Conservation (phyloP, 2,797 vertebrate genomes). For the Ficedula albicollis region DNA sequence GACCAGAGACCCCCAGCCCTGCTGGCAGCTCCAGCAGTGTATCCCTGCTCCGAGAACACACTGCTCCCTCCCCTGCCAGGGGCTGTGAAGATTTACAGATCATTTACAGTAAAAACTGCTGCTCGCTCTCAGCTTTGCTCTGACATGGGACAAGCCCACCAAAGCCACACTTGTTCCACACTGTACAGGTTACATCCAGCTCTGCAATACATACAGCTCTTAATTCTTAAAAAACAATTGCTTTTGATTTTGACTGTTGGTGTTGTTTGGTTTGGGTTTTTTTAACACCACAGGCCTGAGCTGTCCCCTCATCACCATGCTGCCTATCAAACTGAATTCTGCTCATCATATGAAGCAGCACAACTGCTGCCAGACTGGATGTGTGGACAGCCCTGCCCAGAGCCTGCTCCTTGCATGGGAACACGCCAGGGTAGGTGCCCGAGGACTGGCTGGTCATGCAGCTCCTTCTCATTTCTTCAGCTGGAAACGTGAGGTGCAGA, state of each 20-base stretch:
- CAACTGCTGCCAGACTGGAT: neutral
- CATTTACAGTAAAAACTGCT: neutral
- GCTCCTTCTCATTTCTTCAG: neutral
- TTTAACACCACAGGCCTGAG: neutral
- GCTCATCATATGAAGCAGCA: neutral
- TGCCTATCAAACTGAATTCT: neutral
- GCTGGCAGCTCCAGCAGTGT: neutral
- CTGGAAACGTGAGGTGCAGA: neutral
- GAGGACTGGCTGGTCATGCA: neutral
- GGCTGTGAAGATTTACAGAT: neutral
- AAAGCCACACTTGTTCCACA: neutral
- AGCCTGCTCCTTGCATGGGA: neutral
- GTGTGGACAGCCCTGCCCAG: neutral
- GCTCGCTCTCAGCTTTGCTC: neutral
- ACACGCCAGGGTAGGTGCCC: accelerated
- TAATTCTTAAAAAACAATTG: neutral
- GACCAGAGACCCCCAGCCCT: neutral
- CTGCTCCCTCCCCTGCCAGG: neutral
- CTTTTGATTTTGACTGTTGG: neutral
- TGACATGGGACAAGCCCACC: neutral
- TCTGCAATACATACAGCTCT: neutral
- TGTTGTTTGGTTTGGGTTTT: neutral
- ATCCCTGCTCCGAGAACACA: too few relatives aligned
- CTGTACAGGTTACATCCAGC: neutral
- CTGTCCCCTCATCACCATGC: neutral